These are phyloP conservation scores for Pavo muticus DNA, from an alignment of 2,113 vertebrate genomes.

Conservation along the genomic window DNA sequence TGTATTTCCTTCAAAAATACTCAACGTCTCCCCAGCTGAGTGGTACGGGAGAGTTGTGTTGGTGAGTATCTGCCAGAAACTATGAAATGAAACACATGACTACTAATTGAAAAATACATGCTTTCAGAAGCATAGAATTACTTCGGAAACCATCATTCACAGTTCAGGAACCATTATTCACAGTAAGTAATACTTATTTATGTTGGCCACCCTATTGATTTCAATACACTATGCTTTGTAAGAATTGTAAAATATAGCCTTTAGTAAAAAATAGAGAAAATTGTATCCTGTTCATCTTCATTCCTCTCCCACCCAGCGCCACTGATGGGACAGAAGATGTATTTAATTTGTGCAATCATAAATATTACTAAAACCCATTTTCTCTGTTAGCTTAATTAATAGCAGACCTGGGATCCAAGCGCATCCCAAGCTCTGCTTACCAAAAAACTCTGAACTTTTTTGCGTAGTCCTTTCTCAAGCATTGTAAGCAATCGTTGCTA, in stretches of 20 bases:
- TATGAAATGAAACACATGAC: not conserved
- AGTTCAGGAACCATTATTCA: constrained; percentile 30
- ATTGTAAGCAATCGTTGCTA: not conserved
- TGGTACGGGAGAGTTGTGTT: not conserved
- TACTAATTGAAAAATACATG: constrained; percentile 5
- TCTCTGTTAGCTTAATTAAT: not conserved
- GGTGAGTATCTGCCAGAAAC: not conserved
- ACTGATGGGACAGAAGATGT: not conserved
- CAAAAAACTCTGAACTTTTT: not conserved
- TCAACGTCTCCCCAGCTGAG: not conserved
- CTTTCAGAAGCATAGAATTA: constrained; percentile 11
- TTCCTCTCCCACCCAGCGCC: not conserved
- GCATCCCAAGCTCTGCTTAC: not conserved
- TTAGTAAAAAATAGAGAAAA: not conserved
- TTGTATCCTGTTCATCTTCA: constrained; percentile 31
- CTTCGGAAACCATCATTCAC: constrained; percentile 25
- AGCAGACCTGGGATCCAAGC: not conserved
- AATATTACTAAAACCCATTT: not conserved
- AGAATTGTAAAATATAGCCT: not conserved
- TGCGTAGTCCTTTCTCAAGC: not conserved
- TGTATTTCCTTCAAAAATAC: not conserved
- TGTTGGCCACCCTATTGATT: not conserved
- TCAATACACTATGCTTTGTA: not conserved
- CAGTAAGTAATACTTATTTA: constrained; percentile 15
- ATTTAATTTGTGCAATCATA: not conserved